A percentile compares a stretch with the other conserved stretches of the same genome.
These are phyloP conservation scores for Staurois parvus DNA, from an alignment of 2,797 vertebrate genomes.

Conservation along the genomic window DNA sequence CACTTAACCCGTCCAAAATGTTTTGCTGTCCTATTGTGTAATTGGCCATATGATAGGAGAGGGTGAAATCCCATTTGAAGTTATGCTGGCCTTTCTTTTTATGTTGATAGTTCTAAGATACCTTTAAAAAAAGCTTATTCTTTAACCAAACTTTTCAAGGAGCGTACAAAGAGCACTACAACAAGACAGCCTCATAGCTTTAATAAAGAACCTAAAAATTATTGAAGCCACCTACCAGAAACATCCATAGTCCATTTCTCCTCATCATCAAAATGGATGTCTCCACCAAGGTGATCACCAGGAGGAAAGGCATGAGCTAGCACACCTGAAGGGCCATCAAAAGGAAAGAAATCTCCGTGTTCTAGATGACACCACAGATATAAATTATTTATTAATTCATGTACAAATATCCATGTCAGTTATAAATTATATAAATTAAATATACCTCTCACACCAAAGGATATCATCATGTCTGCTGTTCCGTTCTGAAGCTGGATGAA, in stretches of 20 bases:
- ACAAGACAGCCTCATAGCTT: not conserved
- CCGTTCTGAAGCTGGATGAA: conserved; percentile 70
- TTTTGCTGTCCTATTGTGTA: too few relatives aligned
- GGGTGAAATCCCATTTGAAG: too few relatives aligned
- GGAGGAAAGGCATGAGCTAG: conserved; percentile 41
- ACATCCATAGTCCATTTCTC: conserved; percentile 56
- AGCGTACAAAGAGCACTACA: too few relatives aligned
- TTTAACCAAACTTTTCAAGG: too few relatives aligned
- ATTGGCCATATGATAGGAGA: too few relatives aligned
- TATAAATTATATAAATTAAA: not conserved
- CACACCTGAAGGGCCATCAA: conserved; percentile 33
- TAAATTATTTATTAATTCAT: not conserved
- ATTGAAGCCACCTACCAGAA: not conserved
- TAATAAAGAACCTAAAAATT: not conserved
- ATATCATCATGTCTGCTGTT: conserved; percentile 68
- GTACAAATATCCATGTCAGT: not conserved
- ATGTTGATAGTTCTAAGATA: too few relatives aligned
- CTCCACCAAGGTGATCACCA: conserved; percentile 15
- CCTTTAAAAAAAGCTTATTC: too few relatives aligned
- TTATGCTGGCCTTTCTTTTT: too few relatives aligned
- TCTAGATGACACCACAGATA: conserved; percentile 20
- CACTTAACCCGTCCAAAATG: too few relatives aligned
- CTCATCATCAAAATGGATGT: conserved; percentile 57
- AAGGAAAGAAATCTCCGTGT: conserved; percentile 44
- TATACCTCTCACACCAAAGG: conserved; percentile 70